Percentiles rank a stretch among this genome's conserved stretches.
Evolutionary conservation across 2,113 vertebrate genomes (phyloP).

Genomic region (Drymodes brunneopygia): DNA sequence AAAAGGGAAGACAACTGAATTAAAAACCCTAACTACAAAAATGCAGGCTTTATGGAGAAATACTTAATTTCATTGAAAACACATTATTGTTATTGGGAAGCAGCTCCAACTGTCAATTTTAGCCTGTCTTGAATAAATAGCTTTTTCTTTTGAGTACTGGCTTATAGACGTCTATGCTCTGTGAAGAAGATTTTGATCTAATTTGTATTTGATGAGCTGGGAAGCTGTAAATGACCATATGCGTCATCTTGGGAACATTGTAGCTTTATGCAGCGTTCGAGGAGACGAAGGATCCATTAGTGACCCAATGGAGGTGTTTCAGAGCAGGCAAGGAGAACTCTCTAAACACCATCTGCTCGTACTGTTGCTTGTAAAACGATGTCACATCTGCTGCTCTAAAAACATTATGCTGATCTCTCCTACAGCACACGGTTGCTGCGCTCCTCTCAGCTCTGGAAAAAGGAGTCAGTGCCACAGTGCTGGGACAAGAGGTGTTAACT

Average conservation of each 20-base stretch:
- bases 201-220: constrained; percentile 54
- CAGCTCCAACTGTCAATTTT: background rate
- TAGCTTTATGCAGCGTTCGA: background rate
- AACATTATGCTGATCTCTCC: constrained; percentile 37
- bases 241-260: background rate
- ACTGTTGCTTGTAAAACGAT: constrained; percentile 33
- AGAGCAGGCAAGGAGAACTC: constrained; percentile 46
- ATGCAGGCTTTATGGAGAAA: background rate
- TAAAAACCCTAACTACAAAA: background rate
- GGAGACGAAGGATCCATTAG: constrained; percentile 16
- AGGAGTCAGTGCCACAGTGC: background rate
- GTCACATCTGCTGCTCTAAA: constrained; percentile 65
- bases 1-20: background rate
- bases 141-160: background rate
- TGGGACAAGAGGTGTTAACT: background rate
- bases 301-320: constrained; percentile 54
- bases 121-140: background rate
- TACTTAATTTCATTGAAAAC: background rate
- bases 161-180: background rate
- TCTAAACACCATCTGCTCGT: constrained; percentile 58
- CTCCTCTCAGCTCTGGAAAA: background rate
- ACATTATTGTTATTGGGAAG: background rate
- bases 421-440: background rate
- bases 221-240: constrained; percentile 50
- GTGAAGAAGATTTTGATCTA: constrained; percentile 27